Percentiles rank a stretch among this genome's conserved stretches.
Evolutionary conservation across 1,140 invertebrate species (phyloP).

Genomic region (Polypedilum vanderplanki): DNA sequence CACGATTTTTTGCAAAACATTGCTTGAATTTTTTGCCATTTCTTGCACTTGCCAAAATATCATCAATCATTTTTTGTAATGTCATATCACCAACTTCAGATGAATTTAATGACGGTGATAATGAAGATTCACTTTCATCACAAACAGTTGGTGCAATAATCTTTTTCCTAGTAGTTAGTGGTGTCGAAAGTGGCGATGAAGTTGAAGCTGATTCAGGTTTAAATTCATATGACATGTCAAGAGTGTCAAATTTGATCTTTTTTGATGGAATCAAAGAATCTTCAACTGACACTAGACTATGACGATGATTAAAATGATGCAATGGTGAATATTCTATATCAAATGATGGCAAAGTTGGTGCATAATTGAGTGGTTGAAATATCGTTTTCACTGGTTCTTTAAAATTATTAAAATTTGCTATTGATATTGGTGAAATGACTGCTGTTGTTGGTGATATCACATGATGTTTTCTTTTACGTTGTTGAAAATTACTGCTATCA

Average conservation of each 20-base stretch:
- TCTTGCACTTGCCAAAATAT: conserved; percentile 9
- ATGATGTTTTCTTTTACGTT: not conserved
- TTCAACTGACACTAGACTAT: not conserved
- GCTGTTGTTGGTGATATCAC: conserved; percentile 7
- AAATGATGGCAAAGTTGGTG: conserved; percentile 21
- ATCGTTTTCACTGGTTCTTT: not conserved
- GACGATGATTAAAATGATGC: not conserved
- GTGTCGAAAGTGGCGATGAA: conserved; percentile 4
- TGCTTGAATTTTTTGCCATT: conserved; percentile 20
- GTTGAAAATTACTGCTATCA: not conserved
- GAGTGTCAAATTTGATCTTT: not conserved
- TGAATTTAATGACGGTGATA: not conserved
- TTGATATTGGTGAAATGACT: conserved; percentile 21
- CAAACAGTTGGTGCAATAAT: too few relatives aligned
- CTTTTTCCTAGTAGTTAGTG: not conserved
- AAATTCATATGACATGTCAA: not conserved
- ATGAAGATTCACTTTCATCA: too few relatives aligned
- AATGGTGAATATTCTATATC: conserved; percentile 3
- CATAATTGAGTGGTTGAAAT: not conserved
- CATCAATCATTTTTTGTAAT: conserved; percentile 3
- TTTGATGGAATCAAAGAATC: not conserved
- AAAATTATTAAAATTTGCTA: not conserved
- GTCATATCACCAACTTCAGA: conserved; percentile 15
- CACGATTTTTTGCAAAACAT: conserved; percentile 4
- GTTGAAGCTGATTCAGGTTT: not conserved